Conservation (phyloP, 2,888 invertebrate genomes). For the Aleiodes leptofemur region DNA sequence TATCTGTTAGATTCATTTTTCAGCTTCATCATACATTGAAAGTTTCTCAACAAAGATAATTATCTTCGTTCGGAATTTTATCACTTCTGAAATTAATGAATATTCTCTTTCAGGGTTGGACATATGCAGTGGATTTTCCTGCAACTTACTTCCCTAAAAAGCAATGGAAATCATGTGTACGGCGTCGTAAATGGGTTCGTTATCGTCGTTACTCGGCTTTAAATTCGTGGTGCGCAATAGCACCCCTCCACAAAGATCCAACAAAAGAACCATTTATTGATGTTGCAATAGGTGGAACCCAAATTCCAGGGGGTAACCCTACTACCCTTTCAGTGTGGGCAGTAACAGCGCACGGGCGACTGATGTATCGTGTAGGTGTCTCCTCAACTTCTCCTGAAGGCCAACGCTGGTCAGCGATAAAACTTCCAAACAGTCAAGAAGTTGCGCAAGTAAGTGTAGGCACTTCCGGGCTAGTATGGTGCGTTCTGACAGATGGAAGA, state of each 20-base stretch:
- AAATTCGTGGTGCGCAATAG: slow-evolving; percentile 95
- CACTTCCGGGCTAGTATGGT: slow-evolving; percentile 91
- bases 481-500: slow-evolving; percentile 88
- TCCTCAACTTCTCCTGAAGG: slow-evolving; percentile 91
- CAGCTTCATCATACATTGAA: no score
- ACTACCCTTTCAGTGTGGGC: slow-evolving; percentile 93
- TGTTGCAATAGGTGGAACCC: slow-evolving; percentile 90
- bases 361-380: slow-evolving; percentile 91
- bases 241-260: slow-evolving; percentile 91
- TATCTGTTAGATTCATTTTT: no score
- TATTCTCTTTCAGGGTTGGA: slow-evolving; percentile 80
- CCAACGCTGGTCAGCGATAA: slow-evolving; percentile 87
- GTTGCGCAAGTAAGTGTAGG: slow-evolving; percentile 91
- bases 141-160: slow-evolving; percentile 87
- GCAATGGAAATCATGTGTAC: slow-evolving; percentile 93
- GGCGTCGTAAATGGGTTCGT: slow-evolving; percentile 92
- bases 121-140: slow-evolving; percentile 94
- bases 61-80: no score
- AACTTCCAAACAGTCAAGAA: slow-evolving; percentile 87
- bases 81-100: no score
- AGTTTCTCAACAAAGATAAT: no score
- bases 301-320: slow-evolving; percentile 85
- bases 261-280: slow-evolving; percentile 95
- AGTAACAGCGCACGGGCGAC: slow-evolving; percentile 92
- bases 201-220: slow-evolving; percentile 91